Evolutionary conservation across 1,140 invertebrate genomes (phyloP).

Genomic region (Popillia japonica): DNA sequence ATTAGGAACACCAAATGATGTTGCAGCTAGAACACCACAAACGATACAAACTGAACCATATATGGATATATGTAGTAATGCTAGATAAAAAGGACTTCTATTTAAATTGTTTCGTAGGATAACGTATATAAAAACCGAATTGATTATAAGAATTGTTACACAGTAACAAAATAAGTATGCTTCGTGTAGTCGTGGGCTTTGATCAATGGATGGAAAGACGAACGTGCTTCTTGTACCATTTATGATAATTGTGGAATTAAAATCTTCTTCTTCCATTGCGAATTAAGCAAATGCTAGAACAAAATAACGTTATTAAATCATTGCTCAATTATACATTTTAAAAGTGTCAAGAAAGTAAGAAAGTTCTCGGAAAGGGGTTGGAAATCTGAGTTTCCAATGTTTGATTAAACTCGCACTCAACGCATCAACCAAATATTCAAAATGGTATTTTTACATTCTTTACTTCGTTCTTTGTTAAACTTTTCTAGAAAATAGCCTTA

Average conservation of each 20-base stretch:
- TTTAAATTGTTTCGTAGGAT: neutral
- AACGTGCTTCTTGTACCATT: no score
- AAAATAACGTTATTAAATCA: neutral
- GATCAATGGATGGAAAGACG: no score
- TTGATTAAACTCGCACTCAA: no score
- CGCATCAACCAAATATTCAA: no score
- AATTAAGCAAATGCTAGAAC: neutral
- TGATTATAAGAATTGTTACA: neutral
- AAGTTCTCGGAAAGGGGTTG: no score
- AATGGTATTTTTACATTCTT: no score
- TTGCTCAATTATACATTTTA: no score
- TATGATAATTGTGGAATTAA: neutral
- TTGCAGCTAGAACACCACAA: neutral
- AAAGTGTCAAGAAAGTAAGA: no score
- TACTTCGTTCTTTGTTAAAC: no score
- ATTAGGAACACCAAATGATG: neutral
- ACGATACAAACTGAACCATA: neutral
- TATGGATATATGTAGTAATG: neutral
- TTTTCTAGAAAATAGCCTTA: no score
- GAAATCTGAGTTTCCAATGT: no score
- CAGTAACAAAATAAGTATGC: neutral
- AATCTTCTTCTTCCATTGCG: neutral
- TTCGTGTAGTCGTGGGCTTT: neutral
- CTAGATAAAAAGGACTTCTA: constrained; percentile 12
- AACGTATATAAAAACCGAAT: neutral